Evolutionary conservation across 1,140 invertebrate species (phyloP), one percentile per base, ranked within the genome.

Genomic region (Diprion similis): DNA sequence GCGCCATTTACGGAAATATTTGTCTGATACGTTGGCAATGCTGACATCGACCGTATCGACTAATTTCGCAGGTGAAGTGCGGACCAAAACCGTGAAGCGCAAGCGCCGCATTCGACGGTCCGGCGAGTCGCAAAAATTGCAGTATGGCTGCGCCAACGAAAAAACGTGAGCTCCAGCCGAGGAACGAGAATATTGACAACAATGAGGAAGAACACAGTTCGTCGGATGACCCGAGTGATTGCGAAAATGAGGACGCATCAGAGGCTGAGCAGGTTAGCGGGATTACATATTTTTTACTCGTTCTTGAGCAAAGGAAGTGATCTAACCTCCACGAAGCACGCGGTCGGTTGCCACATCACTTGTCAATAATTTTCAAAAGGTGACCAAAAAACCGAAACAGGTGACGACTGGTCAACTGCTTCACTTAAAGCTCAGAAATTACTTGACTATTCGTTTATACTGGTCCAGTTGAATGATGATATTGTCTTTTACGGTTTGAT

Each of bases 121-220:
- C 11, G 9, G 51, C 11, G 51, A 59, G 3, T 8, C 51, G 11
- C 51, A 59, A 59, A 9, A 9, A 59, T 0, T 59, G 9, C 11
- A 79, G 10, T 77, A 86, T 86, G 84, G 78, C 83, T 66, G 81
- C 80, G 66, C 84, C 84, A 47, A 74, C 77, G 1, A 86, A 86
- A 48, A 85, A 79, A 73, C 83, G 84, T 75, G 83, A 83, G 7
- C 47, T 85, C n/a, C 69, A 78, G 69, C n/a, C 74, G 70, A 74
- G 75, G 67, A 66, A 72, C 11, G 73, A 76, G 0, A 66, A 80
- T 46, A 75, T 72, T 10, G 66, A 70, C 10, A 72, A 67, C 48
- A 77, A 84, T n/a, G 79, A 74, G 46, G 72, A 73, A 45, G 64
- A 46, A 37, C 11, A n/a, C 17, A 67, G 66, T 73, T 68, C 45